Evolutionary conservation across 92 coral and sea anemone genomes (phyloP), one percentile per base, ranked within the genome.

Genomic region (Palythoa caribaeorum): DNA sequence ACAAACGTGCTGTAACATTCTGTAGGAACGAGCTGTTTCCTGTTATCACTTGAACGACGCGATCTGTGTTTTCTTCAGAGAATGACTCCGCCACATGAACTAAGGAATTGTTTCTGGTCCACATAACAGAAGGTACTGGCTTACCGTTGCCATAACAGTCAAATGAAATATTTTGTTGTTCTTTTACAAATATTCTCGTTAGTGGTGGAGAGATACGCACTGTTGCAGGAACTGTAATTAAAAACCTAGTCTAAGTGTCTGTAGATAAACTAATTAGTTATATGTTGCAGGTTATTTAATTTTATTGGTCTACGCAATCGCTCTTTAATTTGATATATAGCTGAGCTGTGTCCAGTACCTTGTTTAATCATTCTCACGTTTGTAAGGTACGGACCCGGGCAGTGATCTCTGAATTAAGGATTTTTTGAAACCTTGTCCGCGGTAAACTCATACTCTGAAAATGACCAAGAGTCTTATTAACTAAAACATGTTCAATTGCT

Each of bases 1-100:
- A 70, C 44, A 70, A 70, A 28, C 48, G 75, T 1, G 75, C 44
- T 10, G 40, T 36, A 28, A 73, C 54, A 73, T 44, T 73, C 7
- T 5, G 19, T 73, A 40, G 53, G 20, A 54, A 9, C 3, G 78
- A 73, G 21, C 78, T 73, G 53, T 1, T 73, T 73, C 40, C 38
- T 40, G 11, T 38, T 73, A 73, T 73, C 15, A 73, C 77, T 40
- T 73, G 77, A 12, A 73, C 77, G 39, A 36, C 39, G 77, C 77
- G 21, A 1, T 2, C 1, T 39, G 38, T 38, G 77, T 73, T 54
- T 28, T 73, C 15, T 16, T 38, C 77, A 15, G 77, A 39, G 39
- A 38, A 73, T 36, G 53, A 39, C 38, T 13, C 39, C 21, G 39
- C 77, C 77, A 73, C 77, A 50, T 73, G 6, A 11, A 73, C 77